phyloP scores from a whole-genome alignment of 2,888 invertebrate species.

The Conops quadrifasciatus region DNA sequence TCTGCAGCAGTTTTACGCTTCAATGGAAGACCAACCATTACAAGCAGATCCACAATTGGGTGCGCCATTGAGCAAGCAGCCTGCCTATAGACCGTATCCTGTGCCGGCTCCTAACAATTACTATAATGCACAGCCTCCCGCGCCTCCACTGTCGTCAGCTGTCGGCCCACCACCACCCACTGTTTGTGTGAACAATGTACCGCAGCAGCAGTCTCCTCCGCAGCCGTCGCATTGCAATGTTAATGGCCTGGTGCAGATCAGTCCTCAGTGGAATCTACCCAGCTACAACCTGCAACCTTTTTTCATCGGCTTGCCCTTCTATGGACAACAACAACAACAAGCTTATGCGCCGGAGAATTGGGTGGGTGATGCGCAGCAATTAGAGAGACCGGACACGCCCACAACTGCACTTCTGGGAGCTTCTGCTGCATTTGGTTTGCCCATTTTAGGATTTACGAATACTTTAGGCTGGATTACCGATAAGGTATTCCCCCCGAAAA shows the following conservation, averaged over 20 bases:
- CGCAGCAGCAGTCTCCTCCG: conserved; percentile 2
- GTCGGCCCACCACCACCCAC: neutral
- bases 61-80: neutral
- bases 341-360: neutral
- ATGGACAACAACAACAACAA: conserved; percentile 43
- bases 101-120: neutral
- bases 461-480: neutral
- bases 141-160: neutral
- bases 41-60: neutral
- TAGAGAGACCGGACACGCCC: neutral
- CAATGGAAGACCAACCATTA: conserved; percentile 38
- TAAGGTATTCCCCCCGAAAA: neutral
- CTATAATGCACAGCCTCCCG: neutral
- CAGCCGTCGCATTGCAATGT: conserved; percentile 38
- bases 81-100: neutral
- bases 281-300: conserved; percentile 52
- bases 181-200: neutral
- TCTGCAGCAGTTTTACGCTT: conserved; percentile 53
- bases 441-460: neutral
- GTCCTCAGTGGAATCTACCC: conserved; percentile 24
- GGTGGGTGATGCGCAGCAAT: neutral
- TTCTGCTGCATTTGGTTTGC: neutral
- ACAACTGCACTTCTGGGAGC: too few species aligned
- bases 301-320: conserved; percentile 54
- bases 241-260: neutral